Conservation (phyloP, 2,888 invertebrate genomes). For the Lochmaea capreae region DNA sequence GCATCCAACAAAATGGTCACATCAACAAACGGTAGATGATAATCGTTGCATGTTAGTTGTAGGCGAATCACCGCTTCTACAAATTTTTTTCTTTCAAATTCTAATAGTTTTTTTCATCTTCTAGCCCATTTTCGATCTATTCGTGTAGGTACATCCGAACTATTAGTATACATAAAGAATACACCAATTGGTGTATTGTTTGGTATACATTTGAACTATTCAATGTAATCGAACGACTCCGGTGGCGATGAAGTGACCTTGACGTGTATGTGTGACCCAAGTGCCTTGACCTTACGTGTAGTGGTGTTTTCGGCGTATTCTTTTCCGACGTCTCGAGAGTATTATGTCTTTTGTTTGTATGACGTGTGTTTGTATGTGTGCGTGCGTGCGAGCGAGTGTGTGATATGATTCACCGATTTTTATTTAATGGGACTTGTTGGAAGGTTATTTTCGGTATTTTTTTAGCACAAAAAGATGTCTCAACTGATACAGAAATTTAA, state of each 20-base stretch:
- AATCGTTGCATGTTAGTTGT: neutral
- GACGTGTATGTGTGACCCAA: constrained; percentile 69
- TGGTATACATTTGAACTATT: constrained; percentile 24
- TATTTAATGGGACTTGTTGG: neutral
- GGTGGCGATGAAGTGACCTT: constrained; percentile 66
- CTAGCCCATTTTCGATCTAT: neutral
- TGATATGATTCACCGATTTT: constrained; percentile 10
- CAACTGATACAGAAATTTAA: neutral
- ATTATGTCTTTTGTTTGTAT: constrained; percentile 17
- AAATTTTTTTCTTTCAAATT: neutral
- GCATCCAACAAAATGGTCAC: constrained; percentile 1
- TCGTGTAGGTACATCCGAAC: neutral
- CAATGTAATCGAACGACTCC: constrained; percentile 45
- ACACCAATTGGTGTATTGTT: too few species aligned
- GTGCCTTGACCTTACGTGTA: constrained; percentile 70
- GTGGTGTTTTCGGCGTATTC: constrained; percentile 19
- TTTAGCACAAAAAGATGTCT: neutral
- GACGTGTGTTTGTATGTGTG: too few species aligned
- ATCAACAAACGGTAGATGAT: neutral
- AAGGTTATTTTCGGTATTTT: neutral
- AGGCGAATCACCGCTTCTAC: neutral
- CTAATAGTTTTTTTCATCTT: neutral
- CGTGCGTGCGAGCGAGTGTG: neutral
- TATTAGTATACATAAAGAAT: neutral
- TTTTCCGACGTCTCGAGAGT: constrained; percentile 19